A percentile compares a stretch with the other conserved stretches of the same genome.
Conservation (phyloP, 1,140 invertebrate genomes). For the Drosophila kepulauana region DNA sequence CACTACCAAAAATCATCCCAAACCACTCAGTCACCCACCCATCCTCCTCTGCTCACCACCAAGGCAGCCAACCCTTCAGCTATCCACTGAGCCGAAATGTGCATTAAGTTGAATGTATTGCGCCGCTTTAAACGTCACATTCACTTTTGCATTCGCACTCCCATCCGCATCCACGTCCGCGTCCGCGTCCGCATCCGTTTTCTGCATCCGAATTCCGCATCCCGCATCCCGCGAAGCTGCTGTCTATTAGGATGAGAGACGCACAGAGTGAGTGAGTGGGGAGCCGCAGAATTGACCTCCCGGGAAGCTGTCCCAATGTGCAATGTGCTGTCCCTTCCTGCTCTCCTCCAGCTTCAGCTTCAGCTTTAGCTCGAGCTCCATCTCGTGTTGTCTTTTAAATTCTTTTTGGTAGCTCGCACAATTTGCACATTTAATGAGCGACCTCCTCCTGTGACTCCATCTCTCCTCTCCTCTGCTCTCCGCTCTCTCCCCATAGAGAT, state of each 20-base stretch:
- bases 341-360: not conserved
- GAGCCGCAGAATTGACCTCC: slow-evolving; percentile 29
- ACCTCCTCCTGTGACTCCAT: slow-evolving; percentile 12
- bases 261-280: too few species aligned
- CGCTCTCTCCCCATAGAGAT: not conserved
- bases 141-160: slow-evolving; percentile 3
- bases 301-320: slow-evolving; percentile 1
- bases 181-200: slow-evolving; percentile 3
- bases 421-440: slow-evolving; percentile 59
- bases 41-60: not conserved
- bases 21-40: slow-evolving; percentile 16
- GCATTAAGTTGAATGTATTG: slow-evolving; percentile 53
- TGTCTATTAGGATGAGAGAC: slow-evolving; percentile 22
- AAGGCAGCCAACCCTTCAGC: not conserved
- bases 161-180: not conserved
- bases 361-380: not conserved
- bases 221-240: slow-evolving; percentile 8
- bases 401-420: slow-evolving; percentile 46
- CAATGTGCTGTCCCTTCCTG: not conserved
- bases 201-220: too few species aligned
- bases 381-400: slow-evolving; percentile 37
- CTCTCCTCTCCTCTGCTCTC: not conserved
- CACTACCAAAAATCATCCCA: not conserved
- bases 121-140: slow-evolving; percentile 44
- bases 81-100: slow-evolving; percentile 44